Evolutionary conservation across 2,888 invertebrate species (phyloP), one percentile per base, ranked within the genome.

Genomic region (Drosophila kokeensis): DNA sequence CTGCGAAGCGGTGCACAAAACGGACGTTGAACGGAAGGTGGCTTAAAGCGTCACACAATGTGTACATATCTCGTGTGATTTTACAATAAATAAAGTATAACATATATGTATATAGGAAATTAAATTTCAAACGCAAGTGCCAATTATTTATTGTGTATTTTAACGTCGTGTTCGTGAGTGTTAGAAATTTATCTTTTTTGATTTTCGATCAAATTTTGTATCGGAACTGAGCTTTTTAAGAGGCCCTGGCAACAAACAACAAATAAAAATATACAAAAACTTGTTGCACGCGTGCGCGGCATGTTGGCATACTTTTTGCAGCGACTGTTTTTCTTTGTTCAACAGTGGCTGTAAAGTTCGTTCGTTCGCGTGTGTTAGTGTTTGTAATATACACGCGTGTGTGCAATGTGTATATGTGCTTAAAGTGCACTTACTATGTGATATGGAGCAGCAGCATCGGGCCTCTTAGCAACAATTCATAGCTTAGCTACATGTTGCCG

Each of bases 1-100:
- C 89, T 91, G 86, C 84, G 89, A 87, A 91, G 81, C 92, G 90
- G 87, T 90, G 87, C 81, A 80, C 83, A 86, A 87, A 84, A 84
- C 90, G 83, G 90, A 84, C 91, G 92, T 91, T 69, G 72, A 84
- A 80, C 89, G 90, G 89, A 87, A 89, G 68, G 68, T 79, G 83
- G 63, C 40, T 45, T 24, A 62, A 74, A 76, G 54, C 60, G 63
- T 29, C 65, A 27, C 36, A 45, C 18, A 53, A 64, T 15, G 61
- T 50, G 27, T 7, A 70, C 24, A 62, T 55, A 60, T 61, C 48
- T 50, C 71, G 69, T 59, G 69, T 52, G 36, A 59, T 52, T 50
- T 60, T 21, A 42, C 30, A 42, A 36, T 61, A 61, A 38, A 30
- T 48, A 11, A 65, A 65, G 30, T 38, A 50, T 66, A 65, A 67